Percentiles rank a stretch among this genome's conserved stretches.
Conservation (phyloP, 2,888 invertebrate genomes). For the Cataglyphis altisquamis region DNA sequence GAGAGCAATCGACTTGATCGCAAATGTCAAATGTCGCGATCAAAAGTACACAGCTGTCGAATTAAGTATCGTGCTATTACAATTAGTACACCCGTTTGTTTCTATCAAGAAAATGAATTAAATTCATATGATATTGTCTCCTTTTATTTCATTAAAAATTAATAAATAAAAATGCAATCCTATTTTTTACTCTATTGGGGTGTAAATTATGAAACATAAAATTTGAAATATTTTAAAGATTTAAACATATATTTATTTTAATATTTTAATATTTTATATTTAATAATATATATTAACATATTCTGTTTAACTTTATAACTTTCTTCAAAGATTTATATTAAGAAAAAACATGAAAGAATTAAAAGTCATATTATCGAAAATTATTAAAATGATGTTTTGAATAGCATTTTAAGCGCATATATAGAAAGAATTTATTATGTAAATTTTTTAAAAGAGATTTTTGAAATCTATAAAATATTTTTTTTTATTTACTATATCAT, state of each 20-base stretch:
- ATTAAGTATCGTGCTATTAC: constrained; percentile 31
- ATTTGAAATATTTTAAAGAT: background rate
- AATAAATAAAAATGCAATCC: constrained; percentile 1
- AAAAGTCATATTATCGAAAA: background rate
- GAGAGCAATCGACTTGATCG: constrained; percentile 56
- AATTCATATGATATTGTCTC: background rate
- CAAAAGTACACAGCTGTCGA: constrained; percentile 45
- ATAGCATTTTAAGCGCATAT: background rate
- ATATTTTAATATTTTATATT: background rate
- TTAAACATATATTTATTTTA: background rate
- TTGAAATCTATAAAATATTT: background rate
- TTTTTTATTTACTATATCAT: background rate
- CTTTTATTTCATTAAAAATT: background rate
- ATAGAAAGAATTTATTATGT: background rate
- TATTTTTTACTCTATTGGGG: background rate
- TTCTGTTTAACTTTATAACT: background rate
- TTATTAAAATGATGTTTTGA: background rate
- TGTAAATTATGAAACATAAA: background rate
- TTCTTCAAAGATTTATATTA: background rate
- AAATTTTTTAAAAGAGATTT: background rate
- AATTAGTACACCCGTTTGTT: constrained; percentile 6
- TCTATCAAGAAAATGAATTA: background rate
- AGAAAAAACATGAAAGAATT: background rate
- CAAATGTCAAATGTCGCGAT: constrained; percentile 55
- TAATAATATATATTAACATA: background rate